Evolutionary conservation across 2,113 vertebrate species (phyloP), one percentile per base, ranked within the genome.

Genomic region (Lipophrys pholis): DNA sequence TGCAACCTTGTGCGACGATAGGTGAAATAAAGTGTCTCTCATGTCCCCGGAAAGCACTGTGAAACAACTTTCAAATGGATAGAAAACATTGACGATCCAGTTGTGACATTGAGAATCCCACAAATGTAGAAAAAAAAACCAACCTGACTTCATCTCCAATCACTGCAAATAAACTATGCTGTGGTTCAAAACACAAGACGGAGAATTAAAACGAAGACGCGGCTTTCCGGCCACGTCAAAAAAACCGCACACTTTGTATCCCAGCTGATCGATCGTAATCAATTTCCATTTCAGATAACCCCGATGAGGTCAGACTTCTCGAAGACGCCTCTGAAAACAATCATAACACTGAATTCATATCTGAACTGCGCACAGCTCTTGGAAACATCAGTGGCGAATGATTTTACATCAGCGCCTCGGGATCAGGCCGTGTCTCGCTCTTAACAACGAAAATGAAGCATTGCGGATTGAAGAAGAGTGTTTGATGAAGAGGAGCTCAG

Each of bases 311-410:
- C 15, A 45, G 56, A 56, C 41, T 6, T n/a, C n/a, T n/a, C n/a
- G n/a, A 62, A 46, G 68, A 48, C 40, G 15, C 61, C 57, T 62
- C 43, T 46, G 5, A 53, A 50, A 46, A 49, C 15, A n/a, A 50
- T 16, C 46, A 7, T 45, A 1, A 50, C 46, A 48, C 15, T 15
- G 5, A 66, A 66, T 76, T 10, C 16, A 17, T 59, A 43, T 50
- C 41, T 36, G n/a, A 3, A 15, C 1, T n/a, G n/a, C 5, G 11
- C 6, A 5, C 2, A 6, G 30, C 53, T 59, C 5, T 41, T 40
- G 11, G 54, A 58, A 46, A 62, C 58, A 41, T 54, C 40, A 53
- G 0, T 11, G 1, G 14, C 6, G 9, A 72, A 50, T 59, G 62
- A 73, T 54, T 60, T 80, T 14, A 9, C 21, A 35, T 43, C 68